Percentiles rank a stretch among this genome's conserved stretches.
phyloP scores from a whole-genome alignment of 2,888 invertebrate genomes.

The Rotaria magnacalcarata region DNA sequence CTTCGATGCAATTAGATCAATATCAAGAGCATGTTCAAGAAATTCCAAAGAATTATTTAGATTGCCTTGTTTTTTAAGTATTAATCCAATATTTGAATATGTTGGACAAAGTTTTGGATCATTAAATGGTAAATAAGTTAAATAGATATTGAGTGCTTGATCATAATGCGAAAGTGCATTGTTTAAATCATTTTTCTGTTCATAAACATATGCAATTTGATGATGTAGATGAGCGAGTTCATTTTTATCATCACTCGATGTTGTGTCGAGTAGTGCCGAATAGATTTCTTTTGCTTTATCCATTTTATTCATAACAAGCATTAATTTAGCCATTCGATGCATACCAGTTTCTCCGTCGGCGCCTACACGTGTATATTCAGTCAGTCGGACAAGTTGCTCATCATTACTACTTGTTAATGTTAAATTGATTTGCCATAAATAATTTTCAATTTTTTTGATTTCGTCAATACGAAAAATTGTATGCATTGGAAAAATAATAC shows the following conservation, averaged over 20 bases:
- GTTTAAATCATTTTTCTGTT: neutral
- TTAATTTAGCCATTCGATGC: neutral
- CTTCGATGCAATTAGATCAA: too few relatives aligned
- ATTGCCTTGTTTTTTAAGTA: too few relatives aligned
- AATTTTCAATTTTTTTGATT: neutral
- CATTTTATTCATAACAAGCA: neutral
- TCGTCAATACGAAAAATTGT: neutral
- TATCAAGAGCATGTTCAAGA: too few relatives aligned
- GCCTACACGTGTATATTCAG: neutral
- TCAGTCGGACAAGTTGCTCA: neutral
- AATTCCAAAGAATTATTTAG: too few relatives aligned
- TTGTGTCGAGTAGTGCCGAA: neutral
- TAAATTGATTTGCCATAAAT: neutral
- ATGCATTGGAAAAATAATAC: constrained; percentile 23
- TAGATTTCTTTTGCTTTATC: neutral
- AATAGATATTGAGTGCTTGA: neutral
- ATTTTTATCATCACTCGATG: neutral
- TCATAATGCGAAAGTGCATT: neutral
- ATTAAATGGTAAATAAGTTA: neutral
- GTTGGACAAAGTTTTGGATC: neutral
- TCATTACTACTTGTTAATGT: neutral
- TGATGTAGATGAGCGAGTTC: neutral
- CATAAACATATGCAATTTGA: neutral
- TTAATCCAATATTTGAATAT: too few relatives aligned
- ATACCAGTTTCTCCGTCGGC: neutral